Conservation (phyloP, 2,113 vertebrate genomes). For the Megaceryle torquata region DNA sequence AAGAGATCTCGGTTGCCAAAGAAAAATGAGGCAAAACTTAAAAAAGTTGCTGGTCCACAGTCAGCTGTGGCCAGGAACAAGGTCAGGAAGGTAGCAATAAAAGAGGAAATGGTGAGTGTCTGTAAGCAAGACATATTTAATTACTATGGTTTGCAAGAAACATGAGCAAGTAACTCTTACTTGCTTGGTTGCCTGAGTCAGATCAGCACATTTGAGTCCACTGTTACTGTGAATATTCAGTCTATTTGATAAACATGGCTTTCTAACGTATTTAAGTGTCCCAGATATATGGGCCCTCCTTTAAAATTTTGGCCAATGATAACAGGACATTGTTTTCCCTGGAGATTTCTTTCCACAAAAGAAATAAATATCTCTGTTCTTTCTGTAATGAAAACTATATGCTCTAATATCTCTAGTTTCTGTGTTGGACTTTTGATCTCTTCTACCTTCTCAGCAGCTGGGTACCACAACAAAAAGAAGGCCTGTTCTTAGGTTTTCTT, state of each 20-base stretch:
- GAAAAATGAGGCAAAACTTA: constrained; percentile 51
- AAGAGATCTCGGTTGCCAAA: constrained; percentile 17
- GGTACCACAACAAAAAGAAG: neutral
- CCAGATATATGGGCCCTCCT: neutral
- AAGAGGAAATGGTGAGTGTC: constrained; percentile 71
- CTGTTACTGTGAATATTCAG: neutral
- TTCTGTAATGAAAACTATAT: neutral
- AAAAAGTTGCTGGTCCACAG: constrained; percentile 24
- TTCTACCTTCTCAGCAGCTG: neutral
- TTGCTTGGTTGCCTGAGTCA: neutral
- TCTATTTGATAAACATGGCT: fast-evolving
- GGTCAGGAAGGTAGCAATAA: constrained; percentile 29
- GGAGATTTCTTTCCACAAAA: neutral
- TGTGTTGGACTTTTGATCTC: neutral
- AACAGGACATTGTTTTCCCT: neutral
- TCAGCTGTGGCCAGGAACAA: neutral
- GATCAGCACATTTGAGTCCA: neutral
- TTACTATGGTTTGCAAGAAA: neutral
- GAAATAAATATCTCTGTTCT: neutral
- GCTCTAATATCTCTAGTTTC: neutral
- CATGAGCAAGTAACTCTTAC: neutral
- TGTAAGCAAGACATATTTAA: neutral
- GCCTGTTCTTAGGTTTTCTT: neutral
- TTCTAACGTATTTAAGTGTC: neutral
- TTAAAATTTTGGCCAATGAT: neutral